phyloP scores from a whole-genome alignment of 1,140 invertebrate genomes.

The Drosophila lini region DNA sequence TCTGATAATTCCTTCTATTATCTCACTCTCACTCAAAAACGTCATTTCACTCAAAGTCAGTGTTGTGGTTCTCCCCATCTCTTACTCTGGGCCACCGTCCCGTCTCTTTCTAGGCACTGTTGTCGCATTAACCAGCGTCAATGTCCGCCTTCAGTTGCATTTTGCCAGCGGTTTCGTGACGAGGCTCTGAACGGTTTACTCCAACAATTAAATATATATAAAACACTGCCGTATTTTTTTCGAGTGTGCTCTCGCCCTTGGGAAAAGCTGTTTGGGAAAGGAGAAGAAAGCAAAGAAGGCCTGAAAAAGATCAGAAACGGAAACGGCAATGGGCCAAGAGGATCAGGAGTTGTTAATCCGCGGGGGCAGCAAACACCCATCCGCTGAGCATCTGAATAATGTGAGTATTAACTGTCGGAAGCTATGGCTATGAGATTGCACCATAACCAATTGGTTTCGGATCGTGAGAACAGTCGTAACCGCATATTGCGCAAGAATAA shows the following conservation, averaged over 20 bases:
- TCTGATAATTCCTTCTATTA: background rate
- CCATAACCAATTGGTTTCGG: constrained; percentile 12
- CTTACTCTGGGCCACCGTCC: background rate
- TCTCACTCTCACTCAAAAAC: constrained; percentile 18
- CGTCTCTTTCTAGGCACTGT: constrained; percentile 36
- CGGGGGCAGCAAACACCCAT: constrained; percentile 72
- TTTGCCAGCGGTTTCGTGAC: constrained; percentile 76
- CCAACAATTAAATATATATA: constrained; percentile 15
- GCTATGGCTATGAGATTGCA: constrained; percentile 20
- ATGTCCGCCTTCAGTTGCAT: constrained; percentile 69
- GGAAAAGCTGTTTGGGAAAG: background rate
- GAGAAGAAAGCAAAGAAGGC: background rate
- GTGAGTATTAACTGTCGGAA: constrained; percentile 49
- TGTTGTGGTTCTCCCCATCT: background rate
- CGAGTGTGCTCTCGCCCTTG: constrained; percentile 9
- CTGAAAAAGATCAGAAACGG: background rate
- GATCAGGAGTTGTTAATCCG: constrained; percentile 78
- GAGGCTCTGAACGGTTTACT: constrained; percentile 37
- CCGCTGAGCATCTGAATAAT: constrained; percentile 72
- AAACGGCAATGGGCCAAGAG: constrained; percentile 72
- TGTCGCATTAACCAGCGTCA: constrained; percentile 36
- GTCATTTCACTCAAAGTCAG: constrained; percentile 40
- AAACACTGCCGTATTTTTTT: constrained; percentile 15
- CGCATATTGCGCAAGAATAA: constrained; percentile 35
- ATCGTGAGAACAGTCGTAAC: constrained; percentile 61